Percentiles rank a stretch among this genome's conserved stretches.
Conservation (phyloP, 1,140 invertebrate species). For the Tetragonula clypearis region DNA sequence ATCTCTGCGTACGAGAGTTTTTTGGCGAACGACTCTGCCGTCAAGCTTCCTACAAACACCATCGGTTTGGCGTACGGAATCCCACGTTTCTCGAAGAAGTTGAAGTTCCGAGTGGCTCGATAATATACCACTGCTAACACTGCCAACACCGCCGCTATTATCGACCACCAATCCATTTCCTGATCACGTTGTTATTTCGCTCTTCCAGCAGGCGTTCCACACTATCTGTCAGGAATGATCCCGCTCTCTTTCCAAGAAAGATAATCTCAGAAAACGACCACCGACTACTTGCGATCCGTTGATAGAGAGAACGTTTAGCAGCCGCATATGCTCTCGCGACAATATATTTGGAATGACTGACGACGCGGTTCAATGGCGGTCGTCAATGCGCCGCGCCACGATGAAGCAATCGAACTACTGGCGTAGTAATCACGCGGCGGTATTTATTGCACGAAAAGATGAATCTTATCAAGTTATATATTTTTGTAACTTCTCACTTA, state of each 20-base stretch:
- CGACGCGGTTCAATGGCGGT: not conserved
- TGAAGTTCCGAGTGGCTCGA: not conserved
- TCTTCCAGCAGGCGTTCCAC: too few species aligned
- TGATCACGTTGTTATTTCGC: not conserved
- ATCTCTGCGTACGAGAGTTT: not conserved
- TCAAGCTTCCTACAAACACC: conserved; percentile 32
- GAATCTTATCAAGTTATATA: too few species aligned
- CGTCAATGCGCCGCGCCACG: too few species aligned
- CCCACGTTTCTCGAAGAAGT: conserved; percentile 26
- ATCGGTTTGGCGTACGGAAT: not conserved
- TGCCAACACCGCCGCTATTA: not conserved
- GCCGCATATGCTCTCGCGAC: not conserved
- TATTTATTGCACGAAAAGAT: not conserved
- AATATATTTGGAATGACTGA: not conserved
- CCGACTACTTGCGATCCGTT: not conserved
- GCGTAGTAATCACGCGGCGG: not conserved
- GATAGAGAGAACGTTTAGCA: not conserved
- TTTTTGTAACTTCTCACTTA: too few species aligned
- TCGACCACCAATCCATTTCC: conserved; percentile 2
- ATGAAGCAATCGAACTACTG: not conserved
- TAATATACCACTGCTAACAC: conserved; percentile 16
- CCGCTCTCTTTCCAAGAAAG: too few species aligned
- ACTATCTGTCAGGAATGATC: too few species aligned
- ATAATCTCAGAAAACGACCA: too few species aligned
- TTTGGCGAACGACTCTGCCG: not conserved